Evolutionary conservation across 2,888 invertebrate species (phyloP), one percentile per base, ranked within the genome.

Genomic region (Schizaphis graminum): DNA sequence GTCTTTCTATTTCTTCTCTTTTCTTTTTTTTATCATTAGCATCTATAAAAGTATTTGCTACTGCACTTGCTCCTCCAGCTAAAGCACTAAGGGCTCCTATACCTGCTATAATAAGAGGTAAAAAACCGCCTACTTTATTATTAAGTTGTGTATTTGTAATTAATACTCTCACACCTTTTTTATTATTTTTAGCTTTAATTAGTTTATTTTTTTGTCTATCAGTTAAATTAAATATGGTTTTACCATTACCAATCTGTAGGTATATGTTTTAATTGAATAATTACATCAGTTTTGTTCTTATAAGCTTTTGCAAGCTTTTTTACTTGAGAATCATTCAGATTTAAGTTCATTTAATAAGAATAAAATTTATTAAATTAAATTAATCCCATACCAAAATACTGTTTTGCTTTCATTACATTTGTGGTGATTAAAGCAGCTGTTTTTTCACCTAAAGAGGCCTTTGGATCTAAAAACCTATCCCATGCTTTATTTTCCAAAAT

Each of bases 401-500:
- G 35, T 16, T 77, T 77, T 77, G 35, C 28, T 77, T 77, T 77
- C 77, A 77, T 77, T 77, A 11, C 16, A n/a, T 77, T 77, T 3
- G n/a, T n/a, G n/a, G 67, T 67, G 10, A 67, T 26, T 2, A n/a
- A 67, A 77, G 35, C n/a, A 35, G 77, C 77, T 77, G 77, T 28
- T n/a, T 77, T 77, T 77, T 77, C n/a, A 77, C 77, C 77, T 77
- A 77, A 11, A n/a, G 77, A 77, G 5, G 35, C 16, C 11, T 77
- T 11, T 77, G 77, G 35, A 77, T 77, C 16, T 77, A n/a, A n/a
- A 77, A n/a, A 35, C 11, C 28, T 77, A 77, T 77, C 28, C 77
- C n/a, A n/a, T 77, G 35, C 77, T 77, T 56, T 77, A 77, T 77
- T 77, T 77, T 77, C 77, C 35, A 77, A 77, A 77, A 77, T n/a